phyloP scores from a whole-genome alignment of 2,113 vertebrate genomes.

The Campylorhamphus procurvoides region DNA sequence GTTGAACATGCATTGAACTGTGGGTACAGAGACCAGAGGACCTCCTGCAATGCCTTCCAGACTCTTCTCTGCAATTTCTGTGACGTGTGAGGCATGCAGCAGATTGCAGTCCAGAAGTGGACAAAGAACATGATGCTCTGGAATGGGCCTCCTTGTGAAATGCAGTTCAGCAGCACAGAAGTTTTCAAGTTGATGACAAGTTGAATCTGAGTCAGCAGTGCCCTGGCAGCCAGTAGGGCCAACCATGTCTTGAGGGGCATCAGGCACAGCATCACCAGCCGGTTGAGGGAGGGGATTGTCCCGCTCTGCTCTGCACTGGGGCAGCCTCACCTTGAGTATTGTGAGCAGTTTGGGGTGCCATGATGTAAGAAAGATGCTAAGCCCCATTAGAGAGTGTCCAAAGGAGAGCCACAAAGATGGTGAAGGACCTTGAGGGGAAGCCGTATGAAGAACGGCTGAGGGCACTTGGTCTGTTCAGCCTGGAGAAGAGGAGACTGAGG shows the following conservation, averaged over 20 bases:
- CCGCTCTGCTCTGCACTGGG: neutral
- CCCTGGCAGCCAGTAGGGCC: neutral
- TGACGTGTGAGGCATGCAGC: accelerated
- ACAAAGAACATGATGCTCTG: neutral
- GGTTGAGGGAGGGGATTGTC: neutral
- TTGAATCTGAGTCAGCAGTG: neutral
- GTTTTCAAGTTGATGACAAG: neutral
- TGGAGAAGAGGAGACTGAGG: neutral
- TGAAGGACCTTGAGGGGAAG: neutral
- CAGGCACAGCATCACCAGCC: neutral
- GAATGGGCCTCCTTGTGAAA: neutral
- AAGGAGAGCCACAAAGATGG: neutral
- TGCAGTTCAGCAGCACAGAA: neutral
- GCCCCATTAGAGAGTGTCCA: neutral
- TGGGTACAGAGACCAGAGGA: neutral
- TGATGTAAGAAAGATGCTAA: neutral
- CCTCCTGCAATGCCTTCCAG: accelerated
- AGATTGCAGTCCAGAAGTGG: neutral
- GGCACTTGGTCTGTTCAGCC: neutral
- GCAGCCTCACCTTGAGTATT: neutral
- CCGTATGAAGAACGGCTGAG: neutral
- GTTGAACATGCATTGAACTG: neutral
- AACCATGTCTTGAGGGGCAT: neutral
- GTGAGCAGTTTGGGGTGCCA: neutral
- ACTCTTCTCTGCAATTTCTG: neutral